Base-by-base conservation (phyloP, 2,888 invertebrate species). In the Macropis europaea region DNA sequence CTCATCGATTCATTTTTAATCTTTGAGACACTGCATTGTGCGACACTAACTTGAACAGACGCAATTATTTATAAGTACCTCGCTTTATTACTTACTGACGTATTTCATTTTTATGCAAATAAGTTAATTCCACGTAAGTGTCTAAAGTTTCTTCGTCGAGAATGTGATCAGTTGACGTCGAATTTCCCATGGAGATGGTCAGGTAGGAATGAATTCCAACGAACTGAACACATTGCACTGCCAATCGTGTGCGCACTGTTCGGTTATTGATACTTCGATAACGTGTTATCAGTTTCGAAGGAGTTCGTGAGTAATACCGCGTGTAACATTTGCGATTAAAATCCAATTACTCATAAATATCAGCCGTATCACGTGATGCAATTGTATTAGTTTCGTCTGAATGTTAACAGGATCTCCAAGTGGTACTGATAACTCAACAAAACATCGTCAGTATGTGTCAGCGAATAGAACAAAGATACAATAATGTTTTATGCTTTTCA, bases 91-190 rank as follows among this genome's bases (percentile, higher is more conserved):
- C 93, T 93, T 89, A 94, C 94, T 92, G 90, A 52, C 93, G 82
- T 86, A 94, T 92, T 90, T 94, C 93, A 30, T 91, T 91, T 88
- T 92, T 93, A 60, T 88, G 92, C 61, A 94, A 88, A 89, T 93
- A 94, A 0, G 94, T 93, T 56, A 94, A 86, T 38, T 91, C 89
- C 0, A 91, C 88, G 78, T 94, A 94, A 52, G 94, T 94, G 68
- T 93, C 93, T 40, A 94, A 81, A 50, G 92, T 79, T 76, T 93
- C 93, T 83, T 92, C 90, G 0, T 92, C 92, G 47, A 94, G 87
- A 36, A 92, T 91, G 3, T 90, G 89, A 76, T 91, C 91, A 5
- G 90, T 90, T 43, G 91, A 91, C 56, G 13, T 57, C 5, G 88
- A 89, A 63, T 85, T 84, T 28, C 93, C 93, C 93, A 93, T 93